These are phyloP conservation scores for Gonatopus flavifemur DNA, from an alignment of 1,140 invertebrate genomes.

Conservation along the genomic window DNA sequence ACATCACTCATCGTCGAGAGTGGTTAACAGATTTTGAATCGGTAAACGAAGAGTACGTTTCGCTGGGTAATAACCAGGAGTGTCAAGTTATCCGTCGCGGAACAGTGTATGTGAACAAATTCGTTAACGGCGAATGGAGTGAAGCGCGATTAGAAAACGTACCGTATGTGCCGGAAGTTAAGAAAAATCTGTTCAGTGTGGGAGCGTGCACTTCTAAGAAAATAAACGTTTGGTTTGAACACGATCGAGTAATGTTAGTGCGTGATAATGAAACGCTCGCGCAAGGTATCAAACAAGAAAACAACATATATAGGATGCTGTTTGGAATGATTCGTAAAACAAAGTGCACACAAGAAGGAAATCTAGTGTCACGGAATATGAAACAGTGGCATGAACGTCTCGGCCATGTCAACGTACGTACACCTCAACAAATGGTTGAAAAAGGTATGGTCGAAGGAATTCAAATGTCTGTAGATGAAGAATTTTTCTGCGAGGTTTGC, in stretches of 20 bases:
- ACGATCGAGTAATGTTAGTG: constrained; percentile 13
- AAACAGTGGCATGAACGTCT: constrained; percentile 17
- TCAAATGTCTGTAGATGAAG: background rate
- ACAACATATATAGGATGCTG: constrained; percentile 16
- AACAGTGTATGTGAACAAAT: constrained; percentile 15
- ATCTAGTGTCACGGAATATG: constrained; percentile 6
- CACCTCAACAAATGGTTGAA: constrained; percentile 6
- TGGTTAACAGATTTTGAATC: constrained; percentile 19
- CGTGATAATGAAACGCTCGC: constrained; percentile 15
- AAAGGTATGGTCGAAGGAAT: constrained; percentile 11
- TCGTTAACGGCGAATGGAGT: constrained; percentile 17
- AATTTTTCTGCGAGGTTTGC: constrained; percentile 25
- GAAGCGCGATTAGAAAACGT: constrained; percentile 19
- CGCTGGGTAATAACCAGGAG: constrained; percentile 18
- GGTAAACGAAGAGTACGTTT: constrained; percentile 9
- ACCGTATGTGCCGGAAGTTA: constrained; percentile 18
- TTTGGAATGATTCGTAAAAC: constrained; percentile 10
- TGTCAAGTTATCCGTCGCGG: constrained; percentile 18
- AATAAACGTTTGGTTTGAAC: constrained; percentile 16
- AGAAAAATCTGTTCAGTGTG: constrained; percentile 32
- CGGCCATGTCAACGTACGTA: constrained; percentile 11
- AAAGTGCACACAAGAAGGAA: constrained; percentile 2
- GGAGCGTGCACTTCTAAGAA: constrained; percentile 18
- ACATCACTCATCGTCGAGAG: constrained; percentile 11
- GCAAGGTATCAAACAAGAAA: constrained; percentile 15